phyloP scores from a whole-genome alignment of 2,797 vertebrate species.

The Sylvia borin region DNA sequence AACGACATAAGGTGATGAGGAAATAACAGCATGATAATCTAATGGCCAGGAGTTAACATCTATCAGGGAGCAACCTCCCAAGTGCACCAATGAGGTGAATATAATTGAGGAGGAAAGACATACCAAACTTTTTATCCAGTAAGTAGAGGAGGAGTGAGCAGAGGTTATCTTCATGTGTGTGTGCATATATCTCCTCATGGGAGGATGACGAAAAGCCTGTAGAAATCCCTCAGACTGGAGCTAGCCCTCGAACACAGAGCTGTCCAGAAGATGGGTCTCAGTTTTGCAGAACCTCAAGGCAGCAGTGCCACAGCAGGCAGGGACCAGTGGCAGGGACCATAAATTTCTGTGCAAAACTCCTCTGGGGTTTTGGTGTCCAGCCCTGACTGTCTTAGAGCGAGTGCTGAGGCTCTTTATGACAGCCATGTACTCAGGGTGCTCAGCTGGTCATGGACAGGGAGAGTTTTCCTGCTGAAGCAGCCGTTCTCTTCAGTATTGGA shows the following conservation, averaged over 20 bases:
- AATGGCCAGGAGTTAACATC: slow-evolving; percentile 3
- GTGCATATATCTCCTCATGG: rapidly evolving
- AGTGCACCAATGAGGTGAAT: background rate
- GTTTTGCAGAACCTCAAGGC: background rate
- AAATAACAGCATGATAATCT: slow-evolving; percentile 40
- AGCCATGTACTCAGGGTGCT: background rate
- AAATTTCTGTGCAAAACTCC: background rate
- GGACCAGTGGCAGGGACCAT: rapidly evolving
- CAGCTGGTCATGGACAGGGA: background rate
- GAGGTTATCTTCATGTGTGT: background rate
- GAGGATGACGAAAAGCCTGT: background rate
- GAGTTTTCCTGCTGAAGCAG: background rate
- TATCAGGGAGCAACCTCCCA: background rate
- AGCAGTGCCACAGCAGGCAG: background rate
- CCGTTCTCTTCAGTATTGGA: background rate
- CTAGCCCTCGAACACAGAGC: rapidly evolving
- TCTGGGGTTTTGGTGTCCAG: background rate
- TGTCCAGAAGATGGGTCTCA: background rate
- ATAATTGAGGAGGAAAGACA: background rate
- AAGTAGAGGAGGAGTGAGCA: background rate
- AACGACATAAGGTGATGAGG: slow-evolving; percentile 32
- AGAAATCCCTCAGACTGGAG: background rate
- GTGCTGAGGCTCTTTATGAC: background rate
- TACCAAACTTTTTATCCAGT: background rate
- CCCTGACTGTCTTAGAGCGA: background rate